Percentiles rank a stretch among this genome's conserved stretches.
Conservation (phyloP, 2,888 invertebrate species). For the Lithophane socia region DNA sequence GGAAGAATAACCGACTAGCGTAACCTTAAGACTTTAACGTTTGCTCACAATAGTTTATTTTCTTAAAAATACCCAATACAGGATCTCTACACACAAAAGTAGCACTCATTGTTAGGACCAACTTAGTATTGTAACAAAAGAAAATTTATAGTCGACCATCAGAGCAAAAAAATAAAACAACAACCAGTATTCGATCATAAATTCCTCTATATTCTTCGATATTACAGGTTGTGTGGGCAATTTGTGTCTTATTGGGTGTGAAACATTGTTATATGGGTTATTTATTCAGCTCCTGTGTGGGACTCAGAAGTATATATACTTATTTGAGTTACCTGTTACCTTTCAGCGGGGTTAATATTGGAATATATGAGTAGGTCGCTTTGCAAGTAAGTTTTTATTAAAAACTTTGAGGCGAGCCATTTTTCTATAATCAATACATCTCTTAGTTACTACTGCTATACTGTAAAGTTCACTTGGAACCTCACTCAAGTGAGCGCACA, state of each 20-base stretch:
- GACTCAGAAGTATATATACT: not conserved
- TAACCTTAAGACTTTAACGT: not conserved
- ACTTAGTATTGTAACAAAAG: not conserved
- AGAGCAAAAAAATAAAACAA: conserved; percentile 4
- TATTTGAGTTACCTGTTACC: not conserved
- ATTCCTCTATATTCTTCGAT: not conserved
- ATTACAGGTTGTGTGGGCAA: conserved; percentile 17
- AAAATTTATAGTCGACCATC: not conserved
- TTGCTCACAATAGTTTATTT: not conserved
- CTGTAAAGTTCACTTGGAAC: not conserved
- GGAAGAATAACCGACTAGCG: too few relatives aligned
- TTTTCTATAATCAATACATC: too few relatives aligned
- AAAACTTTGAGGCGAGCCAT: not conserved
- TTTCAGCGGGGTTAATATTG: not conserved
- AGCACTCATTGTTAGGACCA: not conserved
- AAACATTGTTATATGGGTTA: conserved; percentile 8
- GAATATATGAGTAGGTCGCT: not conserved
- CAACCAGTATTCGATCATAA: not conserved
- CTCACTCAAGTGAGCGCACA: not conserved
- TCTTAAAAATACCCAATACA: not conserved
- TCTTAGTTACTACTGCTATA: too few relatives aligned
- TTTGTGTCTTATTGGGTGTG: conserved; percentile 24
- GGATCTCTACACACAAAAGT: too few relatives aligned
- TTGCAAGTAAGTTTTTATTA: not conserved
- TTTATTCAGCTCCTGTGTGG: not conserved